Conservation (phyloP, 2,797 vertebrate species). For the Pteronotus mesoamericanus region DNA sequence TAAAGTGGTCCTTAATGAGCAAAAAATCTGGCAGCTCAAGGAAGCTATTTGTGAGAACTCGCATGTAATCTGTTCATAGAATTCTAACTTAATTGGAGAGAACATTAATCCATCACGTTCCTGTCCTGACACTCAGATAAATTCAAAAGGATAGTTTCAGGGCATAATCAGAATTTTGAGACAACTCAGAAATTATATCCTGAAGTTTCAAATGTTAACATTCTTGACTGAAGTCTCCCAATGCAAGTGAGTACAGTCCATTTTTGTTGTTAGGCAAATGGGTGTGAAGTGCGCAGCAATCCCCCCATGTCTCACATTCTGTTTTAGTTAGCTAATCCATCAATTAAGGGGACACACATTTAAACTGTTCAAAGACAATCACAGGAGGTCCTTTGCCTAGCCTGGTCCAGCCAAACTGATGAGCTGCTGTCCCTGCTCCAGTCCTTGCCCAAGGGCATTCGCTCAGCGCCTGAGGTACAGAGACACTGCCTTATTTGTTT, state of each 20-base stretch:
- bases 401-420: conserved; percentile 26
- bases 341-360: conserved; percentile 75
- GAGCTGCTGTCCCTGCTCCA: background rate
- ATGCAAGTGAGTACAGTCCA: conserved; percentile 41
- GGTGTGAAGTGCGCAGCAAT: conserved; percentile 56
- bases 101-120: conserved; percentile 2
- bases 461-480: conserved; percentile 74
- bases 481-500: conserved; percentile 88
- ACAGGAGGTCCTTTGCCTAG: conserved; percentile 33
- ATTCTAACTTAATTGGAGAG: background rate
- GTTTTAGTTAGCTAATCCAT: conserved; percentile 75
- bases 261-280: conserved; percentile 69
- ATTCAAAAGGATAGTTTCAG: conserved; percentile 37
- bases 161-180: conserved; percentile 38
- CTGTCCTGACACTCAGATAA: background rate
- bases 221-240: background rate
- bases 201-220: background rate
- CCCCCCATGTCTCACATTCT: conserved; percentile 69
- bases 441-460: conserved; percentile 56
- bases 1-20: background rate
- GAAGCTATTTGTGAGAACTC: conserved; percentile 13
- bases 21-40: background rate
- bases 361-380: conserved; percentile 74
- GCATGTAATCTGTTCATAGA: background rate
- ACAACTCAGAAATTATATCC: conserved; percentile 47